These are phyloP conservation scores for Syrphus vitripennis DNA, from an alignment of 2,888 invertebrate genomes.

Conservation along the genomic window DNA sequence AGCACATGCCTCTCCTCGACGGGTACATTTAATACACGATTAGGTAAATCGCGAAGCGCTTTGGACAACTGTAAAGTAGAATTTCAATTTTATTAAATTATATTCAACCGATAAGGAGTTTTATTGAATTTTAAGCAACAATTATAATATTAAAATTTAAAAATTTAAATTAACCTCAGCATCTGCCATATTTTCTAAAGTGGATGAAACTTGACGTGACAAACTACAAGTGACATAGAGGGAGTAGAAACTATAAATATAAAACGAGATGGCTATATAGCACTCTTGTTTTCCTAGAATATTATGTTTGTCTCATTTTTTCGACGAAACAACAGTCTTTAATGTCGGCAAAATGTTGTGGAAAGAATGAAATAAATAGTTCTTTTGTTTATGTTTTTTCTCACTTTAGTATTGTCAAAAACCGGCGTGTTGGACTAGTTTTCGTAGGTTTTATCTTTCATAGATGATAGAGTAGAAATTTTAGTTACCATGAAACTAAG, in stretches of 20 bases:
- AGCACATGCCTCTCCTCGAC: constrained; percentile 77
- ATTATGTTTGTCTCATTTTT: not conserved
- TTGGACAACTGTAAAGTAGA: constrained; percentile 78
- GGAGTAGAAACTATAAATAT: not conserved
- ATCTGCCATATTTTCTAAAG: constrained; percentile 74
- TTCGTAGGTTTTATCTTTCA: not conserved
- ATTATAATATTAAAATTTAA: constrained; percentile 44
- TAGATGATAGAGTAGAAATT: no score
- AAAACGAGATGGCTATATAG: not conserved
- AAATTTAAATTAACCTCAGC: constrained; percentile 73
- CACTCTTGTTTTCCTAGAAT: not conserved
- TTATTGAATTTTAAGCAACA: constrained; percentile 26
- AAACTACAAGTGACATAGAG: not conserved
- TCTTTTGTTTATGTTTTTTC: constrained; percentile 8
- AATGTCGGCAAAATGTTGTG: not conserved
- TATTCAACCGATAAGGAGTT: not conserved
- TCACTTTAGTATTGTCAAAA: not conserved
- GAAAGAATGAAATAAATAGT: not conserved
- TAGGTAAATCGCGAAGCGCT: constrained; percentile 80
- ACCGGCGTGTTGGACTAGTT: not conserved
- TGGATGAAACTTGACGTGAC: constrained; percentile 63
- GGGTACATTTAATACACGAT: constrained; percentile 77
- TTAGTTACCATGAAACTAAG: not conserved
- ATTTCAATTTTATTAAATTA: not conserved
- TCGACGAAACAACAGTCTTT: no score